Percentiles rank a stretch among this genome's conserved stretches.
phyloP scores from a whole-genome alignment of 2,113 vertebrate genomes.

The Aldabrachelys gigantea region DNA sequence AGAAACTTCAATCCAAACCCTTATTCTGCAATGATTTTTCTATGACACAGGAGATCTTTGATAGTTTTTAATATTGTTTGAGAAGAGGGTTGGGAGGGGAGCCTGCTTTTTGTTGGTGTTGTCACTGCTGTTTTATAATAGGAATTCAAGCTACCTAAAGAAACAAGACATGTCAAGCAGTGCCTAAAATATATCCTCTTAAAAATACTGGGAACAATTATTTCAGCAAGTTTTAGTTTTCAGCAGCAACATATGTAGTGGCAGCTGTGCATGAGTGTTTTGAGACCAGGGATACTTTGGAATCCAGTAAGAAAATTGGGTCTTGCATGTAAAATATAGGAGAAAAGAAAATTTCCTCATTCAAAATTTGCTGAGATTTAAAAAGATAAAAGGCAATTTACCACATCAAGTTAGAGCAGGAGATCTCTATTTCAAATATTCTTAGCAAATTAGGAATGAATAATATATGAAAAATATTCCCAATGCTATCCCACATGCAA shows the following conservation, averaged over 20 bases:
- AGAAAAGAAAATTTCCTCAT: constrained; percentile 28
- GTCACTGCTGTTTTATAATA: constrained; percentile 27
- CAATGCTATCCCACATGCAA: neutral
- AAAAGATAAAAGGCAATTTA: constrained; percentile 39
- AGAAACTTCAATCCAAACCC: constrained; percentile 11
- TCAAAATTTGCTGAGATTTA: constrained; percentile 69
- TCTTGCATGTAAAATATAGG: constrained; percentile 65
- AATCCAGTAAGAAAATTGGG: constrained; percentile 70
- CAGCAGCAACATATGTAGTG: constrained; percentile 68
- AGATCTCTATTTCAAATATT: neutral
- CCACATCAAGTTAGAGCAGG: constrained; percentile 13
- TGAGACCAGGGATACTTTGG: constrained; percentile 58
- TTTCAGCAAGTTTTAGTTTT: constrained; percentile 79
- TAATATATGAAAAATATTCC: neutral
- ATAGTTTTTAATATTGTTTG: constrained; percentile 30
- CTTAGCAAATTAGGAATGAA: constrained; percentile 26
- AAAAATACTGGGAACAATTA: constrained; percentile 67
- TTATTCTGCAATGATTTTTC: constrained; percentile 48
- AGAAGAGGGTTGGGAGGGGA: neutral
- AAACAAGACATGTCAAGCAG: constrained; percentile 63
- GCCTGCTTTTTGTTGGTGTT: constrained; percentile 29
- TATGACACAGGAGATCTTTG: constrained; percentile 33
- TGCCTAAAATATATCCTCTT: constrained; percentile 62
- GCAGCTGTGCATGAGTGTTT: constrained; percentile 72
- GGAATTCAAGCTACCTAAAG: constrained; percentile 63